Conservation (phyloP, 2,888 invertebrate species). For the Drosophila leonis region DNA sequence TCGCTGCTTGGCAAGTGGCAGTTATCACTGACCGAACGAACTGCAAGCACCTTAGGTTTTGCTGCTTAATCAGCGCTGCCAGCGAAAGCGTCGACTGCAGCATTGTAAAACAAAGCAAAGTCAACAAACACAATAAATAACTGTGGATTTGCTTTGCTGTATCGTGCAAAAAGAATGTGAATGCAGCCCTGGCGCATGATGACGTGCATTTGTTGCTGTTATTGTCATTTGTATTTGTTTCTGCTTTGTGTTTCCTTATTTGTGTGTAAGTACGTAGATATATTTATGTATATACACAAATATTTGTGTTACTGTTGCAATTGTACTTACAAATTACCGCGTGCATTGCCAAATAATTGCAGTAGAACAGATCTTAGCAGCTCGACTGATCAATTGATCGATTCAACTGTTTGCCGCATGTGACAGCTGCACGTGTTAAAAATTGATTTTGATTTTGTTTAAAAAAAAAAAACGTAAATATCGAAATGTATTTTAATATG, state of each 20-base stretch:
- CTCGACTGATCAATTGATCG: conserved; percentile 9
- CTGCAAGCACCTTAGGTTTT: conserved; percentile 60
- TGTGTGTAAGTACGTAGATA: conserved; percentile 15
- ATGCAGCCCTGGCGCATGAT: conserved; percentile 51
- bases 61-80: conserved; percentile 43
- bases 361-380: conserved; percentile 22
- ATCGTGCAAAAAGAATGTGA: conserved; percentile 3
- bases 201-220: conserved; percentile 7
- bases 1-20: conserved; percentile 45
- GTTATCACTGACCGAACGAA: conserved; percentile 66
- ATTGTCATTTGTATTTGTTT: not conserved
- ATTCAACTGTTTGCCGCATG: conserved; percentile 20
- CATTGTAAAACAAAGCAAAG: conserved; percentile 8
- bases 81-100: conserved; percentile 9
- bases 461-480: not conserved
- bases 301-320: conserved; percentile 35
- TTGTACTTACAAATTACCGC: conserved; percentile 31
- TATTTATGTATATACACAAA: not conserved
- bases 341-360: conserved; percentile 63
- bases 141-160: conserved; percentile 23
- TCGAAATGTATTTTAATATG: not conserved
- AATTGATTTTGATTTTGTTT: conserved; percentile 2
- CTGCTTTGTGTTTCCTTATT: conserved; percentile 11
- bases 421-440: conserved; percentile 33
- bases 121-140: conserved; percentile 40